Conservation (phyloP, 1,140 invertebrate genomes). For the Copidosoma floridanum region DNA sequence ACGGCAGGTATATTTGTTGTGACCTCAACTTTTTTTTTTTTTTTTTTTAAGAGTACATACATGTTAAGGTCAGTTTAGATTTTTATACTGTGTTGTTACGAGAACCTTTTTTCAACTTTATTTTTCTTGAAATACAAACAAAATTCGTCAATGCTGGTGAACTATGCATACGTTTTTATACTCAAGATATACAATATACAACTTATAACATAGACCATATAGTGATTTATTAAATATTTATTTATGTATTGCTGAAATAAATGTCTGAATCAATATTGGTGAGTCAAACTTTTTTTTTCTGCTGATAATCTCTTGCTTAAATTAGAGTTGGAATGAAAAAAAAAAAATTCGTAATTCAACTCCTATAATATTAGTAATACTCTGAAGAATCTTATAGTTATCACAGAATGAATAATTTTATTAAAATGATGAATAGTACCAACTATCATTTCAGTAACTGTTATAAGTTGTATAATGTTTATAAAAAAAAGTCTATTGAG, state of each 20-base stretch:
- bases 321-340: too few relatives aligned
- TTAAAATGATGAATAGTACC: conserved; percentile 4
- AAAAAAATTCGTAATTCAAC: too few relatives aligned
- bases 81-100: conserved; percentile 45
- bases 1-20: conserved; percentile 1
- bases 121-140: too few relatives aligned
- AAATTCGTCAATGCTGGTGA: too few relatives aligned
- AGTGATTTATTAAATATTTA: background rate
- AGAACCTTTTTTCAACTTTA: conserved; percentile 26
- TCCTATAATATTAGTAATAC: too few relatives aligned
- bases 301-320: too few relatives aligned
- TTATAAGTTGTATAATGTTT: conserved; percentile 29
- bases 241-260: too few relatives aligned
- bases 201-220: conserved; percentile 24
- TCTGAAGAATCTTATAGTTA: too few relatives aligned
- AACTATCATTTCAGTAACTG: conserved; percentile 23
- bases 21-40: conserved; percentile 36
- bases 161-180: too few relatives aligned
- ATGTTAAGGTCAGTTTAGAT: conserved; percentile 49
- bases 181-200: conserved; percentile 27
- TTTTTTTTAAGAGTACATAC: conserved; percentile 41
- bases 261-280: too few relatives aligned
- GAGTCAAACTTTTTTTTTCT: too few relatives aligned
- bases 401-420: conserved; percentile 25
- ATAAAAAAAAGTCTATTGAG: conserved; percentile 11